Evolutionary conservation across 2,113 vertebrate genomes (phyloP).

Genomic region (Austrofundulus limnaeus): DNA sequence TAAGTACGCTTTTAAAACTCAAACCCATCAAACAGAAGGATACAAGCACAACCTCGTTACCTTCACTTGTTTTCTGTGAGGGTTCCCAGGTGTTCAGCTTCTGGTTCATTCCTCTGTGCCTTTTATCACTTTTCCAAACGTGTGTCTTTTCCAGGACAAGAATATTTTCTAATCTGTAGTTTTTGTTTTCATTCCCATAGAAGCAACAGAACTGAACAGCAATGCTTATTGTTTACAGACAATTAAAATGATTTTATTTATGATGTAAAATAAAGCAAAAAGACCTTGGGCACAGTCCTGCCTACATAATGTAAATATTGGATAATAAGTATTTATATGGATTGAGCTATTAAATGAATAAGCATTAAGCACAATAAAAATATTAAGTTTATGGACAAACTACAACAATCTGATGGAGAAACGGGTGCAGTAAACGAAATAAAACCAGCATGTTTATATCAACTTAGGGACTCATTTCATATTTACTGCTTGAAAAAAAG

Average conservation of each 20-base stretch:
- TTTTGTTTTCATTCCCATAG: conserved; percentile 15
- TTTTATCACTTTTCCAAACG: conserved; percentile 40
- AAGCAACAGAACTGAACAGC: conserved; percentile 3
- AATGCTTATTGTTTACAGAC: conserved; percentile 39
- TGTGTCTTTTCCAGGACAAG: conserved; percentile 29
- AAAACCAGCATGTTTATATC: conserved; percentile 5
- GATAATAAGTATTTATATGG: not conserved
- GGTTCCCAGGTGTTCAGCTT: not conserved
- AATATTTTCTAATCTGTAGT: conserved; percentile 16
- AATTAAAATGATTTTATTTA: conserved; percentile 10
- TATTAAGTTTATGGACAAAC: conserved; percentile 6
- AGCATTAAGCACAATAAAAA: conserved; percentile 38
- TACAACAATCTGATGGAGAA: conserved; percentile 5
- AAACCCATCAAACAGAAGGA: not conserved
- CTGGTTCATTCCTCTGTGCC: conserved; percentile 58
- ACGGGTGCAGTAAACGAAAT: not conserved
- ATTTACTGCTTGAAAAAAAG: conserved; percentile 1
- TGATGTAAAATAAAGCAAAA: conserved; percentile 23
- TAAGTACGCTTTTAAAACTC: conserved; percentile 1
- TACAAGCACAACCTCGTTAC: conserved; percentile 17
- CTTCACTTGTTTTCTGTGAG: conserved; percentile 4
- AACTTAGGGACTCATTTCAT: conserved; percentile 20
- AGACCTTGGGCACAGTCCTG: not conserved
- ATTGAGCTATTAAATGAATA: conserved; percentile 15
- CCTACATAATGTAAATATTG: conserved; percentile 41